phyloP scores from a whole-genome alignment of 1,140 invertebrate genomes.

The Anastatus disparis region DNA sequence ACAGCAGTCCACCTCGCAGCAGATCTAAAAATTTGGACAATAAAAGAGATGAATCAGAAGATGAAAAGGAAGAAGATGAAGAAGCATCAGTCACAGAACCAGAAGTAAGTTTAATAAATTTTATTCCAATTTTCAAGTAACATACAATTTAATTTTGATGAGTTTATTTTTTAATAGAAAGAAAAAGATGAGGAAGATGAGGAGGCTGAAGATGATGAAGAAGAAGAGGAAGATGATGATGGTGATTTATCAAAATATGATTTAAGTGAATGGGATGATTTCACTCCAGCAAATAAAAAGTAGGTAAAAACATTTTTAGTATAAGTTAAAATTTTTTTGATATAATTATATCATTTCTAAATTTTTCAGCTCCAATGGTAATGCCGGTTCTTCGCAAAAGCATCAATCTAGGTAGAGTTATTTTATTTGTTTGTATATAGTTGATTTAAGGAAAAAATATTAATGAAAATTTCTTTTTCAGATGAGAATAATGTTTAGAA shows the following conservation, averaged over 20 bases:
- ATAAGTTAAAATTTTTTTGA: slow-evolving; percentile 33
- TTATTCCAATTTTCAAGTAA: too few species aligned
- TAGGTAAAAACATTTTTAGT: slow-evolving; percentile 37
- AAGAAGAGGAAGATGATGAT: slow-evolving; percentile 74
- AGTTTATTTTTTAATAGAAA: slow-evolving; percentile 4
- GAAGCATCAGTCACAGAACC: slow-evolving; percentile 36
- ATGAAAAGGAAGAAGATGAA: slow-evolving; percentile 30
- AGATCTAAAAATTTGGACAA: slow-evolving; percentile 61
- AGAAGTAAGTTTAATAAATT: slow-evolving; percentile 35
- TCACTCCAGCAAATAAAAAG: slow-evolving; percentile 63
- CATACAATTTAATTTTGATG: slow-evolving; percentile 10
- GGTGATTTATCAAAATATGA: slow-evolving; percentile 86
- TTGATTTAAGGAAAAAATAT: not conserved
- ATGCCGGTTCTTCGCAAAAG: slow-evolving; percentile 49
- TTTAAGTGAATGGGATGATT: slow-evolving; percentile 77
- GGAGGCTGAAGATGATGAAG: slow-evolving; percentile 58
- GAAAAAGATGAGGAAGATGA: slow-evolving; percentile 24
- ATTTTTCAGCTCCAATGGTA: slow-evolving; percentile 57
- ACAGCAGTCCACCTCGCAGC: slow-evolving; percentile 56
- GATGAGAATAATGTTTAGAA: slow-evolving; percentile 26
- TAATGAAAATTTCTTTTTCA: slow-evolving; percentile 4
- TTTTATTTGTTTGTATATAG: not conserved
- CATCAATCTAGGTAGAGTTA: slow-evolving; percentile 56
- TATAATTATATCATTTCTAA: slow-evolving; percentile 13
- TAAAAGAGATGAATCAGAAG: slow-evolving; percentile 63